Conservation (phyloP, 2,888 invertebrate species). For the Macaria notata region DNA sequence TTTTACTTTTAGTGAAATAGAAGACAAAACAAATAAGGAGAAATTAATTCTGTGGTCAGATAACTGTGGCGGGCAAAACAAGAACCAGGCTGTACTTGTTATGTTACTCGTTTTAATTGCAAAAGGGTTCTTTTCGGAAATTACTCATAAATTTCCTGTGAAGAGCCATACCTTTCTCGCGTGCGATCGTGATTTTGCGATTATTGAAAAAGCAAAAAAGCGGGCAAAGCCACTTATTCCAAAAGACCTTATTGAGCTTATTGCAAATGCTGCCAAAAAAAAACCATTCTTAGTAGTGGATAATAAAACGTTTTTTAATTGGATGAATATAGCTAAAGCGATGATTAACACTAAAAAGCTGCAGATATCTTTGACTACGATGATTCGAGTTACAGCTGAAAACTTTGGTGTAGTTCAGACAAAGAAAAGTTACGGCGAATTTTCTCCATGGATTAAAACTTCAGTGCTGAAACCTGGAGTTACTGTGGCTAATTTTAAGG, state of each 20-base stretch:
- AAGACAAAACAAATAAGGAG: conserved; percentile 1
- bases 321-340: conserved; percentile 13
- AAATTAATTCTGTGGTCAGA: conserved; percentile 14
- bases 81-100: conserved; percentile 8
- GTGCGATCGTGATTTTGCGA: conserved; percentile 13
- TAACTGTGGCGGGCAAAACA: conserved; percentile 11
- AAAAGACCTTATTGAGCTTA: conserved; percentile 12
- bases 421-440: conserved; percentile 21
- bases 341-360: conserved; percentile 19
- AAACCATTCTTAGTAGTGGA: conserved; percentile 5
- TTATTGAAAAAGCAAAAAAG: conserved; percentile 13
- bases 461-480: conserved; percentile 15
- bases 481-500: conserved; percentile 15
- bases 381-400: conserved; percentile 19
- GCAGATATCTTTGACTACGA: conserved; percentile 15
- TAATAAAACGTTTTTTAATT: conserved; percentile 14
- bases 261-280: conserved; percentile 11
- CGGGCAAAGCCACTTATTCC: conserved; percentile 4
- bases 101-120: conserved; percentile 17
- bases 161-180: conserved; percentile 13
- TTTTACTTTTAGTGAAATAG: conserved; percentile 10
- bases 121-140: conserved; percentile 15
- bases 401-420: conserved; percentile 17
- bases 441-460: conserved; percentile 13
- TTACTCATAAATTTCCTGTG: conserved; percentile 14